Conservation (phyloP, 2,113 vertebrate genomes). For the Empidonax alnorum region DNA sequence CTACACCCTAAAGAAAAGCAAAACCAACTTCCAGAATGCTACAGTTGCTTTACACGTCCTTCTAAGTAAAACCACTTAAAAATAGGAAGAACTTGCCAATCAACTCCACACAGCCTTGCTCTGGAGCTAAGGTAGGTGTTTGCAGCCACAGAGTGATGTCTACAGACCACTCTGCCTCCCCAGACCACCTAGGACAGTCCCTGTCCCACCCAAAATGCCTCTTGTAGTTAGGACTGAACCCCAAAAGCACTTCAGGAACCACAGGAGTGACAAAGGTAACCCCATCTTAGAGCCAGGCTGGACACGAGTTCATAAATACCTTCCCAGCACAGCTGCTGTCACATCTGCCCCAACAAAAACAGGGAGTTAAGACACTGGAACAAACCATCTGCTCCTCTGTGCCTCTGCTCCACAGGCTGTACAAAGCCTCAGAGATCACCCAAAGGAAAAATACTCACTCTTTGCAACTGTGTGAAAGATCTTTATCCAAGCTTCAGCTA, state of each 20-base stretch:
- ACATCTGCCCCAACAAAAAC: not conserved
- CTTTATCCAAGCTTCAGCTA: not conserved
- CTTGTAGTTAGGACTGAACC: not conserved
- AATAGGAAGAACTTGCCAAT: not conserved
- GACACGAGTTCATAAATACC: not conserved
- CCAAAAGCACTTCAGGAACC: not conserved
- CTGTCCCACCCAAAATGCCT: not conserved
- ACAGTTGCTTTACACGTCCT: not conserved
- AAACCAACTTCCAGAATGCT: not conserved
- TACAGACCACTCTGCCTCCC: not conserved
- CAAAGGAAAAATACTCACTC: not conserved
- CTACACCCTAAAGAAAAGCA: not conserved
- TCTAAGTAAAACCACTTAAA: not conserved
- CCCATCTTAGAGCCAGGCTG: not conserved
- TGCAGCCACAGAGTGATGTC: not conserved
- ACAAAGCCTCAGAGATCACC: not conserved
- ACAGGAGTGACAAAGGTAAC: not conserved
- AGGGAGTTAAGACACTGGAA: not conserved
- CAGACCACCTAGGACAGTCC: not conserved
- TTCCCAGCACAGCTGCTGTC: not conserved
- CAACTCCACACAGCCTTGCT: not conserved
- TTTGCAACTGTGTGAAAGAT: not conserved
- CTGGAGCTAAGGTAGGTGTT: not conserved
- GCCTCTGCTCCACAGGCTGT: not conserved
- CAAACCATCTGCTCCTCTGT: not conserved